Evolutionary conservation across 2,888 invertebrate species (phyloP), one percentile per base, ranked within the genome.

Genomic region (Andrena hattorfiana): DNA sequence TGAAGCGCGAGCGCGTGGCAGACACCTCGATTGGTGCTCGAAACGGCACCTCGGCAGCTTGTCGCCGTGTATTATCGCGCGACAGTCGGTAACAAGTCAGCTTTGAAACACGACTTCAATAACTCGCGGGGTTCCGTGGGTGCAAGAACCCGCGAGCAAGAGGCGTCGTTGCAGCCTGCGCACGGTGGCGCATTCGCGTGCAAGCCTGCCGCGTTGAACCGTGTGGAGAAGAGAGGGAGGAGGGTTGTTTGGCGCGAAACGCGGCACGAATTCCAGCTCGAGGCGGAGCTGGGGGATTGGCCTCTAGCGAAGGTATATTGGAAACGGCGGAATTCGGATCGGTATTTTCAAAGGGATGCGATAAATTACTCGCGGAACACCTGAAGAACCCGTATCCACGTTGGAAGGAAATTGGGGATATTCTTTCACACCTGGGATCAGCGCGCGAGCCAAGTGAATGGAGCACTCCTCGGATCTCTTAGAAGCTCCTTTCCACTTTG

Each of bases 71-170:
- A 23, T 48, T 60, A 49, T 70, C 48, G 13, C 59, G 16, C 13
- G 2, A 1, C 49, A 16, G 10, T 8, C 16, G 63, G 23, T 67
- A 59, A 67, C 67, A 67, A 74, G 23, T 48, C 10, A 8, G 16
- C 42, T 35, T 74, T 59, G 56, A 32, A 23, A 26, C 59, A n/a
- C 59, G 74, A 48, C 59, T 67, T 48, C 74, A 49, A 67, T 49
- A 48, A 74, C 48, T 48, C 30, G 28, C 30, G 48, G 23, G 30
- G 54, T 26, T 64, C 8, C 20, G 28, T 23, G 23, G 20, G 23
- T 56, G 56, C 23, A 56, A 28, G 16, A 49, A 28, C 8, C n/a
- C 16, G 30, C 7, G 10, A 10, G 28, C 16, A 42, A 10, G 16
- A 42, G 7, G 56, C 66, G 49, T 28, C n/a, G 48, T 13, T 42